Evolutionary conservation across 2,113 vertebrate genomes (phyloP).

Genomic region (Burhinus bistriatus): DNA sequence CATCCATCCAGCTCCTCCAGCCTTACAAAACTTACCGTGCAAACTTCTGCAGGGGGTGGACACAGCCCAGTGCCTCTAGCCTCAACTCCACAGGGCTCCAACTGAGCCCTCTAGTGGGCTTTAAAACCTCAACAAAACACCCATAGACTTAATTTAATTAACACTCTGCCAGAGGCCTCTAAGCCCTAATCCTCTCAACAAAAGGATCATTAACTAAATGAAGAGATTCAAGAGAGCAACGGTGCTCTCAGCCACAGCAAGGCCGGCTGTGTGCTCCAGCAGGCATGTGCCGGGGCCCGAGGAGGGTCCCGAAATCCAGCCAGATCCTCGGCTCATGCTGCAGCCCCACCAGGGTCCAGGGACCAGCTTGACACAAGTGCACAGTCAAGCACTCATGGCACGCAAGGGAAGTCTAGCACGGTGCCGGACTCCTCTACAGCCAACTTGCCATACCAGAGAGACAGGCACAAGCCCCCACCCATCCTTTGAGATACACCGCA

Average conservation of each 20-base stretch:
- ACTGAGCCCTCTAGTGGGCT: constrained; percentile 54
- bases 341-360: neutral
- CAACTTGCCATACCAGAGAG: neutral
- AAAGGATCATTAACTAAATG: constrained; percentile 50
- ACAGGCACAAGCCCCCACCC: fast-evolving
- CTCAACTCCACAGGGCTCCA: neutral
- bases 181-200: constrained; percentile 44
- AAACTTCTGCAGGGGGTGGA: neutral
- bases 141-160: constrained; percentile 51
- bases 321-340: fast-evolving
- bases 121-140: neutral
- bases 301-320: neutral
- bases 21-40: neutral
- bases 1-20: fast-evolving
- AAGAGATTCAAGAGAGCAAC: neutral
- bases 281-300: neutral
- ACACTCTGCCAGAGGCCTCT: constrained; percentile 28
- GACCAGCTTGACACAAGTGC: fast-evolving
- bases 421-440: neutral
- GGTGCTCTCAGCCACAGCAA: neutral
- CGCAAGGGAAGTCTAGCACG: fast-evolving
- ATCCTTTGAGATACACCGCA: neutral
- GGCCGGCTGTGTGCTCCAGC: neutral
- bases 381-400: fast-evolving
- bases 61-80: neutral